phyloP scores from a whole-genome alignment of 2,113 vertebrate genomes.

The Oreochromis aureus region DNA sequence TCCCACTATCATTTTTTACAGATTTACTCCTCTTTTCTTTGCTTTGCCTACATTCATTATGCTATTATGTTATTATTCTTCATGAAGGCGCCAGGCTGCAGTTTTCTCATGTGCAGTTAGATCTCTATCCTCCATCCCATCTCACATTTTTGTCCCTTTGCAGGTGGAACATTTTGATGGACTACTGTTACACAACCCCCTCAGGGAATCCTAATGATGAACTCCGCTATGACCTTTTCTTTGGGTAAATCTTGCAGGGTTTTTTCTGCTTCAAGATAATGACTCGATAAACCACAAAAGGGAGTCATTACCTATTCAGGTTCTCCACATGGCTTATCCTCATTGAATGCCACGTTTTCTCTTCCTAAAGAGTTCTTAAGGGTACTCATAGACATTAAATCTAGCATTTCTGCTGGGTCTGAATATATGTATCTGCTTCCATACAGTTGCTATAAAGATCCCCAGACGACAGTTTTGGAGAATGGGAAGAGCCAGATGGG shows the following conservation, averaged over 20 bases:
- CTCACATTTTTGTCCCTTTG: slow-evolving; percentile 48
- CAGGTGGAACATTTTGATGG: slow-evolving; percentile 98
- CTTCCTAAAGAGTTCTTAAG: not conserved
- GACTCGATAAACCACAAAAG: slow-evolving; percentile 58
- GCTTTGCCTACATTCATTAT: slow-evolving; percentile 21
- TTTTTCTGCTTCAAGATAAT: slow-evolving; percentile 36
- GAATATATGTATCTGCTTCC: not conserved
- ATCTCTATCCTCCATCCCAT: slow-evolving; percentile 44
- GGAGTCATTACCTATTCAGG: slow-evolving; percentile 63
- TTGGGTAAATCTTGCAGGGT: slow-evolving; percentile 77
- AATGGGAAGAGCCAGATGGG: slow-evolving; percentile 93
- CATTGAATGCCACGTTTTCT: not conserved
- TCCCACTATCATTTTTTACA: not conserved
- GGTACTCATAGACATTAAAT: not conserved
- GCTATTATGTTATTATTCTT: slow-evolving; percentile 45
- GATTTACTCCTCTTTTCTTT: not conserved
- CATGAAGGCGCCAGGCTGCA: slow-evolving; percentile 56
- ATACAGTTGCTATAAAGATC: slow-evolving; percentile 90
- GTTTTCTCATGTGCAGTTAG: slow-evolving; percentile 49
- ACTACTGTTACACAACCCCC: slow-evolving; percentile 96
- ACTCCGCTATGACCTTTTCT: slow-evolving; percentile 92
- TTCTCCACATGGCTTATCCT: not conserved
- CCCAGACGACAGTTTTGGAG: slow-evolving; percentile 93
- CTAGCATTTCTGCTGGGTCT: not conserved
- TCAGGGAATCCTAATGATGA: slow-evolving; percentile 96